Percentiles rank a stretch among this genome's conserved stretches.
phyloP scores from a whole-genome alignment of 2,797 vertebrate species.

The Poeciliopsis turneri region DNA sequence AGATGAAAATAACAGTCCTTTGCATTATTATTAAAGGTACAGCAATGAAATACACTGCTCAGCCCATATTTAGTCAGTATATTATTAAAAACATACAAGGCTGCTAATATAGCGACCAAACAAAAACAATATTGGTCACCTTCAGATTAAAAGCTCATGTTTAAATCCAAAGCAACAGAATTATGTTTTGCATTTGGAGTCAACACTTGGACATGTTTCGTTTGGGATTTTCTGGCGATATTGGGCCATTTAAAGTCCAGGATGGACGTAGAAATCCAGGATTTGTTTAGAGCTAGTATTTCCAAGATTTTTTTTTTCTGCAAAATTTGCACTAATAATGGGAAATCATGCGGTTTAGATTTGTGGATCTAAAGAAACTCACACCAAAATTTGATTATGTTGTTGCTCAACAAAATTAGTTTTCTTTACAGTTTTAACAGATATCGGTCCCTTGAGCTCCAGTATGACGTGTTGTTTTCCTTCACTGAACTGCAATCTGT shows the following conservation, averaged over 20 bases:
- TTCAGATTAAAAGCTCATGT: not conserved
- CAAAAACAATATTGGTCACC: not conserved
- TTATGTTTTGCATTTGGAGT: not conserved
- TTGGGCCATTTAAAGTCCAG: not conserved
- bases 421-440: not conserved
- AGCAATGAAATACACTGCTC: not conserved
- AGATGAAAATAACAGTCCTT: not conserved
- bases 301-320: not conserved
- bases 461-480: not conserved
- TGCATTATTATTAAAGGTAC: not conserved
- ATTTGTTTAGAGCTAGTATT: not conserved
- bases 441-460: not conserved
- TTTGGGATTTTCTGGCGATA: not conserved
- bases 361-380: not conserved
- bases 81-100: not conserved
- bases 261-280: not conserved
- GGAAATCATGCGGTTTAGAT: not conserved
- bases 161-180: not conserved
- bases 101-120: not conserved
- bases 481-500: not conserved
- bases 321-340: not conserved
- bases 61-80: not conserved
- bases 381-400: not conserved
- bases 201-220: not conserved
- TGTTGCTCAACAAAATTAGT: not conserved